Percentiles rank a stretch among this genome's conserved stretches.
phyloP scores from a whole-genome alignment of 2,888 invertebrate species.

The Eristalis arbustorum region DNA sequence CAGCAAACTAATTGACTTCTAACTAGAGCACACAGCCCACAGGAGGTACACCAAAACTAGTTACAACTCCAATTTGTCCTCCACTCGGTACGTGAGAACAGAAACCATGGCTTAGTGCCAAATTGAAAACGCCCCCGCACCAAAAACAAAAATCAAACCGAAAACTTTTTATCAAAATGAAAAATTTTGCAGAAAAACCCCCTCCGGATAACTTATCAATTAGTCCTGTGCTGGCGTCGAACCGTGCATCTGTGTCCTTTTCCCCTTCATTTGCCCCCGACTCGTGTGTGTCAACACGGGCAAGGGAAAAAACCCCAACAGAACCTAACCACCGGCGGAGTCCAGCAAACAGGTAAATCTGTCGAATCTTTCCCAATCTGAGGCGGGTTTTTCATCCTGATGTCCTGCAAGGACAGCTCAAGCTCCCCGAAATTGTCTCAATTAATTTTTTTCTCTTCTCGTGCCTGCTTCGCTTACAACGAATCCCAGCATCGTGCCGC shows the following conservation, averaged over 20 bases:
- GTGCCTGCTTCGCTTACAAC: background rate
- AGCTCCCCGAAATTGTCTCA: slow-evolving; percentile 42
- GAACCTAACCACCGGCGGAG: slow-evolving; percentile 29
- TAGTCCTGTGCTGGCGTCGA: slow-evolving; percentile 28
- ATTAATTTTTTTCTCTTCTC: slow-evolving; percentile 47
- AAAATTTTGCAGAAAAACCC: background rate
- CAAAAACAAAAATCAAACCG: background rate
- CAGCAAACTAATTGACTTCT: slow-evolving; percentile 36
- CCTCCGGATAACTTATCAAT: slow-evolving; percentile 35
- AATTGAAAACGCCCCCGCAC: slow-evolving; percentile 34
- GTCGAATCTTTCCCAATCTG: slow-evolving; percentile 30
- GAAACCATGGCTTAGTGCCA: slow-evolving; percentile 34
- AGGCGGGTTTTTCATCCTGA: slow-evolving; percentile 31
- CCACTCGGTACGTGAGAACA: slow-evolving; percentile 26
- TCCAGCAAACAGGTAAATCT: slow-evolving; percentile 54
- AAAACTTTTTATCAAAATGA: slow-evolving; percentile 2
- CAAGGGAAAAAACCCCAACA: background rate
- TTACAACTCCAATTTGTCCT: slow-evolving; percentile 29
- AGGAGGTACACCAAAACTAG: background rate
- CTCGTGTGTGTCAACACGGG: slow-evolving; percentile 15
- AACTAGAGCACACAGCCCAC: background rate
- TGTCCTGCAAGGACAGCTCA: slow-evolving; percentile 17
- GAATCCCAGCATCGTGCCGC: too few relatives aligned
- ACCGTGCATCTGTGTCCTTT: slow-evolving; percentile 14
- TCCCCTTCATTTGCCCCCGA: background rate